A percentile compares a stretch with the other conserved stretches of the same genome.
Evolutionary conservation across 2,888 invertebrate genomes (phyloP).

Genomic region (Drosophila merina): DNA sequence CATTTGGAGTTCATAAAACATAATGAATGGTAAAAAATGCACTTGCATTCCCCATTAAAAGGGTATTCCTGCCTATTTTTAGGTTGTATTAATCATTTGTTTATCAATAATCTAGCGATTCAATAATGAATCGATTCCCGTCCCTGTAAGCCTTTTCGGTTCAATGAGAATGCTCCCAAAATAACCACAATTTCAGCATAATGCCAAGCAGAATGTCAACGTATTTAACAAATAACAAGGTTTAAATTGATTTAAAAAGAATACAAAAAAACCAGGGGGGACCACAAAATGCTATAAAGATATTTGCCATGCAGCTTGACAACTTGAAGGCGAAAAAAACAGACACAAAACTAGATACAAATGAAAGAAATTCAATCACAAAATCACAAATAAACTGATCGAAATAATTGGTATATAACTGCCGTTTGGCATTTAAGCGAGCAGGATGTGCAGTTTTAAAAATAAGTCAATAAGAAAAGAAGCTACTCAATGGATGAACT

Average conservation of each 20-base stretch:
- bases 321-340: slow-evolving; percentile 23
- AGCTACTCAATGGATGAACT: background rate
- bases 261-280: slow-evolving; percentile 1
- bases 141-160: slow-evolving; percentile 11
- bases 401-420: slow-evolving; percentile 49
- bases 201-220: slow-evolving; percentile 35
- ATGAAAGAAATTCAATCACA: slow-evolving; percentile 31
- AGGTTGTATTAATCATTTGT: background rate
- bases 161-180: slow-evolving; percentile 40
- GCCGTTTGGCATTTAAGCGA: slow-evolving; percentile 44
- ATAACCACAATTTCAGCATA: slow-evolving; percentile 26
- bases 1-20: slow-evolving; percentile 46
- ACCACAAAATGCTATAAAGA: slow-evolving; percentile 35
- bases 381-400: slow-evolving; percentile 31
- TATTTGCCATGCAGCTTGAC: slow-evolving; percentile 32
- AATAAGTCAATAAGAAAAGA: slow-evolving; percentile 25
- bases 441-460: slow-evolving; percentile 30
- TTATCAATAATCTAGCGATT: background rate
- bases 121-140: slow-evolving; percentile 4
- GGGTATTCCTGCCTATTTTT: background rate
- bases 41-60: slow-evolving; percentile 10
- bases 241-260: slow-evolving; percentile 26
- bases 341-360: slow-evolving; percentile 38
- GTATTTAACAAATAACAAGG: slow-evolving; percentile 40
- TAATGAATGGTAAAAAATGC: slow-evolving; percentile 26